Base-by-base conservation (phyloP, 1,140 invertebrate genomes). In the Dinothrombium tinctorium region DNA sequence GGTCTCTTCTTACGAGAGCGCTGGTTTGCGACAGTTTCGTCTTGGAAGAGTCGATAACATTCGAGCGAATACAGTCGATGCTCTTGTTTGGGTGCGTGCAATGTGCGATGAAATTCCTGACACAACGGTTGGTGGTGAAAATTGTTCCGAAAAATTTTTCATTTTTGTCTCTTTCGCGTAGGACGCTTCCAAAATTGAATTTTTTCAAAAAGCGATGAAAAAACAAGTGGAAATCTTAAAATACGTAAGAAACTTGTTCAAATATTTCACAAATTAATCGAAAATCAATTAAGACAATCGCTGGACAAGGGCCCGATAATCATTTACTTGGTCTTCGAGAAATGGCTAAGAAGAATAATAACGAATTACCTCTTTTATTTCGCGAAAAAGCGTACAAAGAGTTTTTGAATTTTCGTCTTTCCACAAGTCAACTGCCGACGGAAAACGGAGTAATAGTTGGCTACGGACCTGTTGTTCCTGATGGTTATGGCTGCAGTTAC, bases 401-500 rank as follows among this genome's bases (percentile, higher is more conserved):
- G 35, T 54, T 42, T 29, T 26, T 47, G 1, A 76, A 83, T 56
- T 99, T 94, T 60, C 68, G 76, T 23, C 64, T 99, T 5, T 90
- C 84, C 19, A 99, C 92, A 2, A 98, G 90, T 56, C 92, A 99
- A 74, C 84, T 90, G 53, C 46, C 22, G 29, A 33, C 14, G 24
- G 6, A 32, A 11, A 19, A 36, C 9, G 40, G 40, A 14, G 47
- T 54, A 12, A 20, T 54, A 1, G 49, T 90, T 69, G 89, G 87
- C 4, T 99, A 99, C 58, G 94, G 94, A 0, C 78, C 94, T 4
- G 94, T 99, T 0, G 89, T 95, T 23, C 76, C 79, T 0, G 80
- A 96, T 52, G 94, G 94, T 15, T 99, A 99, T 56, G 94, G 94
- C 14, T 87, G 81, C 53, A 83, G 79, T 44, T 99, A 99, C 62